phyloP scores from a whole-genome alignment of 2,888 invertebrate genomes.

The Chirona hameri region DNA sequence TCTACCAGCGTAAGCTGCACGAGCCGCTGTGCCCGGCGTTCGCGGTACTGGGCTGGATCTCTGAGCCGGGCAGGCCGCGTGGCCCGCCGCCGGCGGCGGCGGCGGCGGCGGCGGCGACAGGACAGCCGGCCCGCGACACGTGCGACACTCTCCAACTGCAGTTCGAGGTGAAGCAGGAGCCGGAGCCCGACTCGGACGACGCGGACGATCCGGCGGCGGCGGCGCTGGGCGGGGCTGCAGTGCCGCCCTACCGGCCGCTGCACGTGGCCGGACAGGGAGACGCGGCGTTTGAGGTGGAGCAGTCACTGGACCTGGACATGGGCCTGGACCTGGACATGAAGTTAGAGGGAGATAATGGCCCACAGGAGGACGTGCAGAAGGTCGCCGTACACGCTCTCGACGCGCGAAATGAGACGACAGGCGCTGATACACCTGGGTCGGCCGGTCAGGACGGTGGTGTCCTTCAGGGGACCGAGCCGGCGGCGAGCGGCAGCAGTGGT shows the following conservation, averaged over 20 bases:
- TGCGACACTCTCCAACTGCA: neutral
- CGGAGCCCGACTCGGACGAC: neutral
- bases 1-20: conserved; percentile 25
- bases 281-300: neutral
- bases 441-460: no score
- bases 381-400: no score
- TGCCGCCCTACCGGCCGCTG: neutral
- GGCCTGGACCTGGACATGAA: neutral
- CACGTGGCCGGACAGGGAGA: neutral
- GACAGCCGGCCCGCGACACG: neutral
- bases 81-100: neutral
- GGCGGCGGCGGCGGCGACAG: neutral
- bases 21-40: neutral
- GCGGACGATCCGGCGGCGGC: neutral
- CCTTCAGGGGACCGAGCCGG: no score
- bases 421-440: no score
- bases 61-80: neutral
- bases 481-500: no score
- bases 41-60: neutral
- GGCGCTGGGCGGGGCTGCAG: neutral
- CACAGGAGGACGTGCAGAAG: no score
- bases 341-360: no score
- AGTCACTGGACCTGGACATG: neutral
- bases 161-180: neutral
- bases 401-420: no score